Evolutionary conservation across 2,113 vertebrate genomes (phyloP), one percentile per base, ranked within the genome.

Genomic region (Polypterus bichir): DNA sequence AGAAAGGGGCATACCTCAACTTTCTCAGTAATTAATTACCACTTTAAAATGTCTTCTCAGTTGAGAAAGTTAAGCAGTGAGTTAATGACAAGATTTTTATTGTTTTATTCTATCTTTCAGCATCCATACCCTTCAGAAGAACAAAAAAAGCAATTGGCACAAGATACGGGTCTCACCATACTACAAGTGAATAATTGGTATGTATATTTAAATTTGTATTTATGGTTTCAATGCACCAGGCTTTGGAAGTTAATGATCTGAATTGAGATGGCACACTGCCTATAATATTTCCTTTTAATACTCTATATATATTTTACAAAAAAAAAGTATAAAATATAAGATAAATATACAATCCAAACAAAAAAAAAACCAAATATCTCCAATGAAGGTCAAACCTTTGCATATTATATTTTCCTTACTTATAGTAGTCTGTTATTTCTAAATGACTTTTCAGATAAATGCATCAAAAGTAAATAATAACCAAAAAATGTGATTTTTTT

Each of bases 131-230:
- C 96, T 64, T 99, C 96, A 80, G 96, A 99, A 89, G 96, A 99
- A 84, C 96, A 99, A 91, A 99, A 99, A 89, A 99, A 99, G 75
- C 96, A 99, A 83, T 86, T 99, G 88, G 96, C 96, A 75, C 96
- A 99, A 86, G 96, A 99, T 83, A 99, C 95, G 4, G 96, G 96
- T 71, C 93, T 99, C 81, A 97, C 95, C 80, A 99, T 99, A 87
- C 90, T 99, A 84, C 96, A 99, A 91, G 96, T 99, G 86, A 99
- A 98, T 92, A 99, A 99, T 72, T 99, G 96, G 96, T 99, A 77
- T 92, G 94, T 89, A 73, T 71, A 80, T 77, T 78, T 74, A 65
- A 64, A 82, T 62, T 62, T 51, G 65, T 79, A 72, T 88, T 88
- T 84, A 72, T 68, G 65, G 61, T 73, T 66, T 81, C 77, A 64